phyloP scores from a whole-genome alignment of 2,113 vertebrate genomes.

The Hippocampus guttulatus region DNA sequence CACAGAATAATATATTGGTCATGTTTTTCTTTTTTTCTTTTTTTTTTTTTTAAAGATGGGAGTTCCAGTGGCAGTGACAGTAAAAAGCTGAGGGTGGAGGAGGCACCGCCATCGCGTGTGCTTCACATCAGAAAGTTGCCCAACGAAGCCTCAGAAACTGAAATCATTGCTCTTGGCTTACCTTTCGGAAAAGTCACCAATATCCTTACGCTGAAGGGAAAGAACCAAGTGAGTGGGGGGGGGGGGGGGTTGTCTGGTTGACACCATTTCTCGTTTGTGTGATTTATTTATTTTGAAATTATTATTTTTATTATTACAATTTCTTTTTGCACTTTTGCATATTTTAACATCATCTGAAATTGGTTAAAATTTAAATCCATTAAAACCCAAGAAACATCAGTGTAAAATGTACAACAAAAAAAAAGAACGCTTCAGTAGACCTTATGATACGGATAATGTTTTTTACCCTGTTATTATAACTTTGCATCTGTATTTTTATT shows the following conservation, averaged over 20 bases:
- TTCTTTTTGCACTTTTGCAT: too few species aligned
- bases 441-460: too few species aligned
- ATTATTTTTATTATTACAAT: not conserved
- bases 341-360: too few species aligned
- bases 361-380: too few species aligned
- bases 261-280: too few species aligned
- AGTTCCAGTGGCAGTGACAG: constrained; percentile 94
- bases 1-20: not conserved
- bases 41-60: constrained; percentile 56
- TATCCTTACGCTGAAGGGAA: constrained; percentile 96
- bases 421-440: too few species aligned
- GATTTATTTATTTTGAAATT: not conserved
- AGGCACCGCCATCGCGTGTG: constrained; percentile 89
- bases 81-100: constrained; percentile 93
- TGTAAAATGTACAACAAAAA: not conserved
- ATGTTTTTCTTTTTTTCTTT: not conserved
- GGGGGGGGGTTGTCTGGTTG: not conserved
- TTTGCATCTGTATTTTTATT: not conserved
- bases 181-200: constrained; percentile 98
- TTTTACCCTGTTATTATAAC: too few species aligned
- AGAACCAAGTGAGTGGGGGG: constrained; percentile 84
- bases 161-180: constrained; percentile 93
- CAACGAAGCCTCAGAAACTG: constrained; percentile 91
- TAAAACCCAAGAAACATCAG: too few species aligned
- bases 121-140: constrained; percentile 97